These are phyloP conservation scores for Polyploca ridens DNA, from an alignment of 2,888 invertebrate species.

Conservation along the genomic window DNA sequence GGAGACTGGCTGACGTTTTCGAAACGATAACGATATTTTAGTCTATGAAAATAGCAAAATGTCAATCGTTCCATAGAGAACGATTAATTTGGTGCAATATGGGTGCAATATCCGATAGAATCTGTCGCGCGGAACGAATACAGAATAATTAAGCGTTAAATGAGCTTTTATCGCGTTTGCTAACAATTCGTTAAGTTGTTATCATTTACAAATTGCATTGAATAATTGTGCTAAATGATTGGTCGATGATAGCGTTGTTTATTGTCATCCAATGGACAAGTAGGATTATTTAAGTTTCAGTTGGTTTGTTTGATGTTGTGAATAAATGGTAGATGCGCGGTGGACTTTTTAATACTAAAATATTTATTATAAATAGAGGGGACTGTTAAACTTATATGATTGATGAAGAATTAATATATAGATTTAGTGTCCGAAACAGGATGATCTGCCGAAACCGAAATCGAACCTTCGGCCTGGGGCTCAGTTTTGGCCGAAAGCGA, in stretches of 20 bases:
- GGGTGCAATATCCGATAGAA: neutral
- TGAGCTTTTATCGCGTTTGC: constrained; percentile 4
- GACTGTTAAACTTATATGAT: too few species aligned
- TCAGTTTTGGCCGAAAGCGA: too few species aligned
- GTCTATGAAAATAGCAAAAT: neutral
- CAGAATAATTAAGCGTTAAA: neutral
- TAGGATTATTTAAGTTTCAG: neutral
- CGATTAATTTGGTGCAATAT: neutral
- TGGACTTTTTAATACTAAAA: too few species aligned
- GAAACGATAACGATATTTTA: neutral
- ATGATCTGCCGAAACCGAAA: too few species aligned
- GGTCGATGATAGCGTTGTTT: neutral
- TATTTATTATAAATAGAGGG: too few species aligned
- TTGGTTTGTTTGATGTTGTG: too few species aligned
- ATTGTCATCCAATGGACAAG: neutral
- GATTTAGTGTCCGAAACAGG: too few species aligned
- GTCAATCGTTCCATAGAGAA: neutral
- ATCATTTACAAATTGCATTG: neutral
- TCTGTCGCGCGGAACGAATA: neutral
- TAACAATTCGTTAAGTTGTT: neutral
- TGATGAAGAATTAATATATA: too few species aligned
- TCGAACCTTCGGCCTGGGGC: too few species aligned
- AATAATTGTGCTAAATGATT: neutral
- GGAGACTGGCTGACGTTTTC: too few species aligned
- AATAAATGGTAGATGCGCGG: too few species aligned